Evolutionary conservation across 2,113 vertebrate genomes (phyloP).

Genomic region (Brevimyrus niger): DNA sequence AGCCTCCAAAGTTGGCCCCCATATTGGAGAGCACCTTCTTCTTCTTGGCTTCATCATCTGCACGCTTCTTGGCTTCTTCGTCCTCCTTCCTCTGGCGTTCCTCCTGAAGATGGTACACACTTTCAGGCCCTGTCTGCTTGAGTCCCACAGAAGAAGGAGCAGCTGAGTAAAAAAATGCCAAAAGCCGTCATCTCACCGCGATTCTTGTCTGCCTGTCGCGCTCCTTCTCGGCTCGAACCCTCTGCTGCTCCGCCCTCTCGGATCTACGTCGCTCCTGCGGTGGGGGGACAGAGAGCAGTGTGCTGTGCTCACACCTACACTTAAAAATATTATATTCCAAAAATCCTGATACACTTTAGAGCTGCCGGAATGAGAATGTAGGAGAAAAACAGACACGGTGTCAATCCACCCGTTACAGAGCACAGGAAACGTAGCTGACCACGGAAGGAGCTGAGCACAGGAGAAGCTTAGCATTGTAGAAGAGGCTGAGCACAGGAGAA

Average conservation of each 20-base stretch:
- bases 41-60: conserved; percentile 91
- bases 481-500: background rate
- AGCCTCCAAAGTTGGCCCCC: conserved; percentile 90
- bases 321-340: background rate
- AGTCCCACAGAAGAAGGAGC: background rate
- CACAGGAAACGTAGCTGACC: background rate
- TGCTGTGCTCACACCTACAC: background rate
- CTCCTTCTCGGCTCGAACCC: conserved; percentile 86
- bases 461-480: background rate
- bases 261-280: conserved; percentile 79
- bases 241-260: conserved; percentile 87
- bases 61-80: conserved; percentile 82
- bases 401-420: background rate
- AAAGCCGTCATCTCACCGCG: conserved; percentile 60
- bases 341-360: background rate
- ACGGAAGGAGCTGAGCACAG: background rate
- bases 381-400: background rate
- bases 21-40: conserved; percentile 94
- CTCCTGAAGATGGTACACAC: conserved; percentile 58
- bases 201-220: conserved; percentile 83
- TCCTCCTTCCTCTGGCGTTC: conserved; percentile 91
- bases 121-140: background rate
- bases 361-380: background rate
- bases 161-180: background rate
- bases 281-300: background rate